These are phyloP conservation scores for Arothron firmamentum DNA, from an alignment of 2,113 vertebrate genomes.

Conservation along the genomic window DNA sequence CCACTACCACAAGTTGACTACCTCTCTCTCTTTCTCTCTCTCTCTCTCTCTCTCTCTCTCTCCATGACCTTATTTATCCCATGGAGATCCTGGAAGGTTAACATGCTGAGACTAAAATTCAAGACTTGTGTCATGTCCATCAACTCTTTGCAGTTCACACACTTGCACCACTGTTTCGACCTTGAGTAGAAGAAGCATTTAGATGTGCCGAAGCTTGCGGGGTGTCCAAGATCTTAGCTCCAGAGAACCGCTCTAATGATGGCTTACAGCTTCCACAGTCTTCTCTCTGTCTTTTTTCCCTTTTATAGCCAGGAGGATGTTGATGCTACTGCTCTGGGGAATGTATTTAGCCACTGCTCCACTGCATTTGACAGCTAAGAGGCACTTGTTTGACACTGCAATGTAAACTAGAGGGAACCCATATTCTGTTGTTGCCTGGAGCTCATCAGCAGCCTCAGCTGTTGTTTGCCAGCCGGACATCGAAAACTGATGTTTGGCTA, in stretches of 20 bases:
- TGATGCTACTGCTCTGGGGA: conserved; percentile 59
- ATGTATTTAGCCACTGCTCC: conserved; percentile 61
- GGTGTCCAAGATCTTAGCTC: conserved; percentile 32
- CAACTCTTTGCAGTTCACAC: conserved; percentile 37
- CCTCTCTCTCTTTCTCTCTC: no score
- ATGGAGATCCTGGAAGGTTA: conserved; percentile 7
- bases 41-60: no score
- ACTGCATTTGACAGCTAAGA: conserved; percentile 63
- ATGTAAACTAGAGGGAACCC: conserved; percentile 64
- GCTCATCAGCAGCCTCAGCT: conserved; percentile 47
- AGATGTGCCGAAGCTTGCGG: background rate
- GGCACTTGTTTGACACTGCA: conserved; percentile 72
- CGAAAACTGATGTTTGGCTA: conserved; percentile 18
- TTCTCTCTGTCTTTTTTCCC: conserved; percentile 52
- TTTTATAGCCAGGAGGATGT: conserved; percentile 70
- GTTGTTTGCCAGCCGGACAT: conserved; percentile 47
- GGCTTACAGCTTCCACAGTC: conserved; percentile 53
- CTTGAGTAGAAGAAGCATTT: conserved; percentile 18
- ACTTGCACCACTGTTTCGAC: conserved; percentile 34
- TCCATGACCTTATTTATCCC: conserved; percentile 58
- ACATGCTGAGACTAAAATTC: background rate
- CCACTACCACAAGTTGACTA: conserved; percentile 14
- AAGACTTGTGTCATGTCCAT: conserved; percentile 18
- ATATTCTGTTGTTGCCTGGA: conserved; percentile 57
- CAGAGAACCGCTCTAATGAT: conserved; percentile 57